A percentile compares a stretch with the other conserved stretches of the same genome.
Conservation (phyloP, 2,888 invertebrate genomes). For the Syrphus vitripennis region DNA sequence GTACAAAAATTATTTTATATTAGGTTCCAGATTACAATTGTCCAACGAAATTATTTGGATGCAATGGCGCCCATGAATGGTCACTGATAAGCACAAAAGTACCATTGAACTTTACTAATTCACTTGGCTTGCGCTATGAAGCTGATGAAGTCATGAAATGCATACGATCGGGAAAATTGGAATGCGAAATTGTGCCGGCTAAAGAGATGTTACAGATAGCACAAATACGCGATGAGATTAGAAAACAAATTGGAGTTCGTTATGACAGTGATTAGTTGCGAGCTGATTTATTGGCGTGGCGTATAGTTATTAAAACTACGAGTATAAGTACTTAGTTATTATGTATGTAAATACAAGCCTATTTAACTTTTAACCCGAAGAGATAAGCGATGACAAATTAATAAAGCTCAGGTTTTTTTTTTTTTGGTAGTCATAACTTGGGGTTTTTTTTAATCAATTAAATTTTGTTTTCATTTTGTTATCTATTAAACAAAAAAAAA, state of each 20-base stretch:
- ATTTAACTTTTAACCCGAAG: conserved; percentile 4
- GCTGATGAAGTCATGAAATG: conserved; percentile 88
- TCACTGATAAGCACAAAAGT: conserved; percentile 83
- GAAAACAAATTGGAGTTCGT: conserved; percentile 86
- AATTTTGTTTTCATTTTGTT: too few species aligned
- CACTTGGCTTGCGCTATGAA: conserved; percentile 88
- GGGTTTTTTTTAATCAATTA: neutral
- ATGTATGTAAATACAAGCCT: neutral
- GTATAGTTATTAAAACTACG: neutral
- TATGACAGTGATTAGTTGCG: conserved; percentile 77
- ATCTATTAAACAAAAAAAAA: too few species aligned
- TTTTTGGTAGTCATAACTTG: neutral
- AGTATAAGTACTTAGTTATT: neutral
- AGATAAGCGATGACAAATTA: conserved; percentile 5
- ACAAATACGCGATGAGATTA: conserved; percentile 86
- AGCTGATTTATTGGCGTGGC: neutral
- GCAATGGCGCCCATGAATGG: conserved; percentile 82
- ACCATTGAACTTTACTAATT: conserved; percentile 85
- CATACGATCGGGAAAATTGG: conserved; percentile 84
- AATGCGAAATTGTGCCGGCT: conserved; percentile 85
- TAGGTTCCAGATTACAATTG: conserved; percentile 85
- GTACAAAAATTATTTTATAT: conserved; percentile 59
- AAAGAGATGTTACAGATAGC: conserved; percentile 86
- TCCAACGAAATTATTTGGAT: conserved; percentile 82
- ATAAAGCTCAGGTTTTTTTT: neutral